phyloP scores from a whole-genome alignment of 2,888 invertebrate genomes.

The Cosmopolites sordidus region DNA sequence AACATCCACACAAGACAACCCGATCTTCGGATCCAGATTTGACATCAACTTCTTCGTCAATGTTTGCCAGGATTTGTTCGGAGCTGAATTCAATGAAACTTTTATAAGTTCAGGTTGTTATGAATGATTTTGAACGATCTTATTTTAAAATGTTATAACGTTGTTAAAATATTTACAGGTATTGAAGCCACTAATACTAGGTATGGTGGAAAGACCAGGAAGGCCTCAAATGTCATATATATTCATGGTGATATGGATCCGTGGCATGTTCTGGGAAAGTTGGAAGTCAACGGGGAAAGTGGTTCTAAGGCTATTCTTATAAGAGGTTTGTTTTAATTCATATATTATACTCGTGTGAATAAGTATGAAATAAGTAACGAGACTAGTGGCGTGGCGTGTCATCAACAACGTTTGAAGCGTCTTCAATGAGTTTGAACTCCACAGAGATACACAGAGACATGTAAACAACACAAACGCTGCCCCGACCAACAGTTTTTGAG shows the following conservation, averaged over 20 bases:
- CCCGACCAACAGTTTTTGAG: too few species aligned
- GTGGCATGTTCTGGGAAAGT: conserved; percentile 79
- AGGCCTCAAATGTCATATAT: conserved; percentile 70
- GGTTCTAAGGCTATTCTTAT: conserved; percentile 71
- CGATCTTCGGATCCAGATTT: conserved; percentile 71
- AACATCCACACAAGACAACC: conserved; percentile 65
- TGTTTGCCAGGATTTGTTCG: conserved; percentile 82
- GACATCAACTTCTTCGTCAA: conserved; percentile 71
- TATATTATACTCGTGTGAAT: not conserved
- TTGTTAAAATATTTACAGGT: conserved; percentile 1
- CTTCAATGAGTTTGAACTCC: too few species aligned
- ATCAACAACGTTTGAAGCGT: too few species aligned
- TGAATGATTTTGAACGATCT: conserved; percentile 31
- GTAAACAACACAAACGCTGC: too few species aligned
- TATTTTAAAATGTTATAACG: too few species aligned
- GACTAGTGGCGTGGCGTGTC: too few species aligned
- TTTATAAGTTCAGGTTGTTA: conserved; percentile 49
- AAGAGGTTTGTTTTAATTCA: conserved; percentile 62
- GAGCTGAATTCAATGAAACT: conserved; percentile 61
- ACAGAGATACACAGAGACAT: too few species aligned
- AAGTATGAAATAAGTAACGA: too few species aligned
- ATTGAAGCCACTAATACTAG: conserved; percentile 14
- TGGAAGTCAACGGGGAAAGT: conserved; percentile 51
- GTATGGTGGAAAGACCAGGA: conserved; percentile 71
- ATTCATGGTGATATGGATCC: conserved; percentile 88